phyloP scores from a whole-genome alignment of 2,888 invertebrate genomes.

The Agrotis exclamationis region DNA sequence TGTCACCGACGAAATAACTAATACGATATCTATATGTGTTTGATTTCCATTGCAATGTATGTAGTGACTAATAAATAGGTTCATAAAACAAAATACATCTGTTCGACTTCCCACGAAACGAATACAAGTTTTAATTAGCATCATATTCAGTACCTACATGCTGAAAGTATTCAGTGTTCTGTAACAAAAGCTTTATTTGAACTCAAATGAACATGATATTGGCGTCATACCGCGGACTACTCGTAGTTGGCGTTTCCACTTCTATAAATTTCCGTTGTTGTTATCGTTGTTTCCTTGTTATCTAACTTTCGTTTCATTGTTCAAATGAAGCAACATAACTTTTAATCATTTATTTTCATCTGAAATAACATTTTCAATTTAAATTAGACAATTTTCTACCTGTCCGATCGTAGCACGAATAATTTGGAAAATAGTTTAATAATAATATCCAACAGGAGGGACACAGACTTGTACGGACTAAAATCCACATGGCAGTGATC shows the following conservation, averaged over 20 bases:
- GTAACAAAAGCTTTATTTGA: constrained; percentile 17
- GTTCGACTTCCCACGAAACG: neutral
- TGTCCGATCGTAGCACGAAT: neutral
- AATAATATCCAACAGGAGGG: too few species aligned
- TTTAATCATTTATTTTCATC: constrained; percentile 25
- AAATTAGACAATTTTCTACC: constrained; percentile 7
- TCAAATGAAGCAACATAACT: constrained; percentile 7
- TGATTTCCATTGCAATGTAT: neutral
- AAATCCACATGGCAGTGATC: too few species aligned
- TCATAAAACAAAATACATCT: neutral
- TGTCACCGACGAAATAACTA: neutral
- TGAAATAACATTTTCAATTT: constrained; percentile 25
- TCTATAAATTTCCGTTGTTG: constrained; percentile 13
- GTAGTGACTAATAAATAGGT: neutral
- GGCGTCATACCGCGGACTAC: constrained; percentile 3
- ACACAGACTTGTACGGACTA: too few species aligned
- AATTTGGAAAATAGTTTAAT: neutral
- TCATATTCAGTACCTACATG: neutral
- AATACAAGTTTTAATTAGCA: constrained; percentile 20
- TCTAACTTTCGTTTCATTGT: constrained; percentile 25
- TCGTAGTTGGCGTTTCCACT: constrained; percentile 11
- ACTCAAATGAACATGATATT: constrained; percentile 18
- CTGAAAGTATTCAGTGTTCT: constrained; percentile 2
- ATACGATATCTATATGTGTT: neutral
- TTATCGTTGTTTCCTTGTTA: constrained; percentile 30